Conservation (phyloP, 2,797 vertebrate species). For the Passerculus sandwichensis region DNA sequence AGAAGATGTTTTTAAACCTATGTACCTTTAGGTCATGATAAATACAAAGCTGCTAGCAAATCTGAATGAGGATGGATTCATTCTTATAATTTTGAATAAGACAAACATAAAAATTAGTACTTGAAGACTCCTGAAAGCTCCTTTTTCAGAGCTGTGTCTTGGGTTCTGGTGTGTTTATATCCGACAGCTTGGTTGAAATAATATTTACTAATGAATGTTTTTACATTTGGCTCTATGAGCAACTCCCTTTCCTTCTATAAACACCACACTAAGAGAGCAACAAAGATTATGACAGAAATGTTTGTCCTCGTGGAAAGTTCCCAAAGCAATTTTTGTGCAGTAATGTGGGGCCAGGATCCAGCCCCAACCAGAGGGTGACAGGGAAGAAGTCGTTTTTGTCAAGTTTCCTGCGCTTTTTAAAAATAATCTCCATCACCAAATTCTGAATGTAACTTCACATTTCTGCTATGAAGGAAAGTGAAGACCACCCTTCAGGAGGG, state of each 20-base stretch:
- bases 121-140: background rate
- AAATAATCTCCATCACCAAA: background rate
- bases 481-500: background rate
- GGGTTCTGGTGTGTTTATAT: background rate
- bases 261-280: background rate
- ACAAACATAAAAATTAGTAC: background rate
- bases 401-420: background rate
- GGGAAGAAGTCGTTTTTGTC: background rate
- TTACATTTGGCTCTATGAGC: background rate
- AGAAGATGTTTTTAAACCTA: background rate
- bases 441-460: background rate
- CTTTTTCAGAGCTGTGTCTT: background rate
- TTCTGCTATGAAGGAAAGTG: background rate
- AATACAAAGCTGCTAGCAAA: background rate
- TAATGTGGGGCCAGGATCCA: background rate
- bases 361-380: background rate
- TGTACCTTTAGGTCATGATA: background rate
- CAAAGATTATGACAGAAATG: background rate
- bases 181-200: background rate
- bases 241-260: constrained; percentile 14
- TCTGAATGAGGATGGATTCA: background rate
- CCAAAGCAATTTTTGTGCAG: background rate
- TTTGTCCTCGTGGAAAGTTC: background rate
- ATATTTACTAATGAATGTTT: constrained; percentile 28
- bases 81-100: background rate